Percentiles rank a stretch among this genome's conserved stretches.
Evolutionary conservation across 2,113 vertebrate species (phyloP).

Genomic region (Gopherus evgoodei): DNA sequence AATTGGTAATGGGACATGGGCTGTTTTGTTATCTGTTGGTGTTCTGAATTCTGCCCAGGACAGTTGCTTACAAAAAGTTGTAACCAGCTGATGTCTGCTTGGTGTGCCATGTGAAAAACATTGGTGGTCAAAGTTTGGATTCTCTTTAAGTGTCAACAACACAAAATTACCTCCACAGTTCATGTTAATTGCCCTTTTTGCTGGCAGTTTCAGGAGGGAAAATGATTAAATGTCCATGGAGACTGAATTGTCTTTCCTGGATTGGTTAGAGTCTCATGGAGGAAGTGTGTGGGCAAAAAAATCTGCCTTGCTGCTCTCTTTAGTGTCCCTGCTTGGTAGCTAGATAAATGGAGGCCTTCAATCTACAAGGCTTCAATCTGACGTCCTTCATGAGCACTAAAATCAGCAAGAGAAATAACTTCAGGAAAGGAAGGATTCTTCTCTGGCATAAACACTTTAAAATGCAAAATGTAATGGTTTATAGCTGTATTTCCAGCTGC

Average conservation of each 20-base stretch:
- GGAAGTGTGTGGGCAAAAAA: not conserved
- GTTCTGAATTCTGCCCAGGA: not conserved
- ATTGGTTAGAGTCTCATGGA: not conserved
- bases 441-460: not conserved
- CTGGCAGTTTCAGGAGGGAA: not conserved
- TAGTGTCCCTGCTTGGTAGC: not conserved
- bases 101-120: slow-evolving; percentile 1
- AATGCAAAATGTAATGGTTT: not conserved
- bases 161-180: slow-evolving; percentile 21
- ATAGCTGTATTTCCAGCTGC: not conserved
- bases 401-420: not conserved
- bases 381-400: not conserved
- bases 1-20: slow-evolving; percentile 2
- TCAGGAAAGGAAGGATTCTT: not conserved
- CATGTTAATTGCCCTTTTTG: slow-evolving; percentile 36
- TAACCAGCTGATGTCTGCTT: not conserved
- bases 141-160: slow-evolving; percentile 43
- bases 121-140: slow-evolving; percentile 16
- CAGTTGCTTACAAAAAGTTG: slow-evolving; percentile 21
- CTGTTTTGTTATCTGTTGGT: not conserved
- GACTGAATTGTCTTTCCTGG: not conserved
- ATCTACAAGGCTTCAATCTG: not conserved
- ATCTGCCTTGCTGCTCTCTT: not conserved
- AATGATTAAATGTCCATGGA: slow-evolving; percentile 21
- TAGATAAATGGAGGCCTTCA: not conserved